phyloP scores from a whole-genome alignment of 2,797 vertebrate genomes.

The Siniperca obscura region DNA sequence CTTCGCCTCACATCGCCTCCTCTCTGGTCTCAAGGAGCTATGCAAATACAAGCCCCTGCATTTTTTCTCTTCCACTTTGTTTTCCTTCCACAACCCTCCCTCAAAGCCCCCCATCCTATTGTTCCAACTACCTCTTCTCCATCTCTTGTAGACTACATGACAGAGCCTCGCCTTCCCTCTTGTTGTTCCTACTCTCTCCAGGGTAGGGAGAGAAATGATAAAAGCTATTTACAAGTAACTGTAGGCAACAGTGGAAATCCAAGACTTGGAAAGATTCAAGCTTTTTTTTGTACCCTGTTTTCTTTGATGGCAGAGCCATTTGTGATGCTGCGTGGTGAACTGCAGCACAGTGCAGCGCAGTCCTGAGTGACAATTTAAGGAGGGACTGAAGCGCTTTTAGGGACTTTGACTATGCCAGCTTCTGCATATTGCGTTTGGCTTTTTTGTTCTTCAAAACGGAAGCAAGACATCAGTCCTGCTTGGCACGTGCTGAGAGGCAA shows the following conservation, averaged over 20 bases:
- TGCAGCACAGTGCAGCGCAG: constrained; percentile 34
- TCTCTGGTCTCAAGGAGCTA: constrained; percentile 71
- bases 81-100: constrained; percentile 51
- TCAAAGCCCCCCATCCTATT: constrained; percentile 49
- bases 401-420: constrained; percentile 24
- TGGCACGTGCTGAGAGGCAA: constrained; percentile 14
- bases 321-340: constrained; percentile 42
- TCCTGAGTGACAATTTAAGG: constrained; percentile 68
- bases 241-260: constrained; percentile 64
- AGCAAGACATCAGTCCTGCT: constrained; percentile 29
- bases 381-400: constrained; percentile 45
- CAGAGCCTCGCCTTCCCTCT: constrained; percentile 63
- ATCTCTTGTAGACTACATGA: constrained; percentile 61
- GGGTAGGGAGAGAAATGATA: constrained; percentile 49
- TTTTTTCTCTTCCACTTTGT: constrained; percentile 54
- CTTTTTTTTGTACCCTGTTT: constrained; percentile 25
- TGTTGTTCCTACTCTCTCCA: constrained; percentile 61
- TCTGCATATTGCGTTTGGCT: constrained; percentile 31
- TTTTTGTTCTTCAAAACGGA: constrained; percentile 41
- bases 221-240: constrained; percentile 73
- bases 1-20: constrained; percentile 60
- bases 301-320: constrained; percentile 66
- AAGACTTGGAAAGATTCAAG: constrained; percentile 39
- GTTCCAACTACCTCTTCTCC: constrained; percentile 67
- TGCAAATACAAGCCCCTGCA: constrained; percentile 70